phyloP scores from a whole-genome alignment of 1,140 invertebrate genomes.

The Propsilocerus akamusi region DNA sequence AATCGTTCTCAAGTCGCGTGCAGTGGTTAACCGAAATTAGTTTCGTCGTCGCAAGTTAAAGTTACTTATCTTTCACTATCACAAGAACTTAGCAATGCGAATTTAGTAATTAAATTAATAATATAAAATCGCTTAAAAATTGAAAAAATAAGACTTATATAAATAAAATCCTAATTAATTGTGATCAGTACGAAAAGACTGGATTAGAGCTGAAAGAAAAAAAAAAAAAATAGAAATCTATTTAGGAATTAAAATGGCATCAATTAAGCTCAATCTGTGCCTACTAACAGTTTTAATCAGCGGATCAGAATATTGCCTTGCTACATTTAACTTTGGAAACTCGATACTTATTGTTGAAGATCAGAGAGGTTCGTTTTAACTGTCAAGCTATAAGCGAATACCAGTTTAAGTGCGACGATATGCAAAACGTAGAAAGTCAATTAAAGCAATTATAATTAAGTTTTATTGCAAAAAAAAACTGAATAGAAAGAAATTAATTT shows the following conservation, averaged over 20 bases:
- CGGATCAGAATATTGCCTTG: background rate
- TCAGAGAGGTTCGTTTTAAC: slow-evolving; percentile 5
- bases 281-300: background rate
- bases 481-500: too few species aligned
- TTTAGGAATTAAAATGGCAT: too few species aligned
- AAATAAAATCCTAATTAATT: background rate
- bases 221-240: background rate
- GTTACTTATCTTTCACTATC: too few species aligned
- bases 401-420: too few species aligned
- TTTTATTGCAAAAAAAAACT: too few species aligned
- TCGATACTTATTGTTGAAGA: slow-evolving; percentile 6
- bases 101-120: background rate
- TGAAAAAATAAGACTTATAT: background rate
- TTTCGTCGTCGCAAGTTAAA: background rate
- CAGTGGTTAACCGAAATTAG: background rate
- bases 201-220: too few species aligned
- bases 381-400: too few species aligned
- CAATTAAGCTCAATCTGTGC: too few species aligned
- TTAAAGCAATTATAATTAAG: background rate
- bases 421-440: background rate
- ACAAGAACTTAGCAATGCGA: too few species aligned
- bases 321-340: background rate
- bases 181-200: background rate
- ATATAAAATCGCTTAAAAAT: background rate
- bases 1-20: too few species aligned